Base-by-base conservation (phyloP, 2,888 invertebrate genomes). In the Amaurobius ferox region DNA sequence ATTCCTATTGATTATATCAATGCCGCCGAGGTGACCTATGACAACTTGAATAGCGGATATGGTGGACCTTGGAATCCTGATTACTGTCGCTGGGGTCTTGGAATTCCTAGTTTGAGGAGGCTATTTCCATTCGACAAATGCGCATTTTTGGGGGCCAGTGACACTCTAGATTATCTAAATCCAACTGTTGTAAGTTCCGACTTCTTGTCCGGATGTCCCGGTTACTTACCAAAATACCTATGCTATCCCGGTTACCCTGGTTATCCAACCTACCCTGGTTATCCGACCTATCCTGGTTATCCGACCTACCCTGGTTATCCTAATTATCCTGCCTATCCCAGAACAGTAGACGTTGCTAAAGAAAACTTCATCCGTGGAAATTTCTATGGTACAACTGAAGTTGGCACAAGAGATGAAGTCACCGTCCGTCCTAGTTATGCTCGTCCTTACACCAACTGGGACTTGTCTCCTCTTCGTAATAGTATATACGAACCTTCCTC, bases 351-450 rank as follows among this genome's bases (percentile, higher is more conserved):
- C 16, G 29, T 61, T 1, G 32, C 68, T 23, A 80, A 40, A n/a
- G 73, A 67, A 13, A 74, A 68, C 1, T 74, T 61, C 39, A 40
- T 80, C 30, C 35, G 67, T n/a, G 74, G 74, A n/a, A 40, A 55
- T 32, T 30, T 32, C 0, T 39, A 35, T 19, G 48, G 35, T 6
- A 73, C 32, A 7, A 80, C 73, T 6, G 80, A 80, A 23, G 35
- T 74, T 19, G 73, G 80, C n/a, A 44, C 64, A 19, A 67, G 80
- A 9, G 74, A 80, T 23, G 55, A 67, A 6, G n/a, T 67, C n/a
- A 30, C 80, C 2, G 55, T 67, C 11, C 61, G 61, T 11, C 16
- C 40, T n/a, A 29, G 62, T 6, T 9, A 16, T 1, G n/a, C 28
- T 1, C 28, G 66, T 23, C 28, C 26, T 32, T 61, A n/a, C 11